Base-by-base conservation (phyloP, 2,113 vertebrate genomes). In the Stomatorhinus ivindoensis region DNA sequence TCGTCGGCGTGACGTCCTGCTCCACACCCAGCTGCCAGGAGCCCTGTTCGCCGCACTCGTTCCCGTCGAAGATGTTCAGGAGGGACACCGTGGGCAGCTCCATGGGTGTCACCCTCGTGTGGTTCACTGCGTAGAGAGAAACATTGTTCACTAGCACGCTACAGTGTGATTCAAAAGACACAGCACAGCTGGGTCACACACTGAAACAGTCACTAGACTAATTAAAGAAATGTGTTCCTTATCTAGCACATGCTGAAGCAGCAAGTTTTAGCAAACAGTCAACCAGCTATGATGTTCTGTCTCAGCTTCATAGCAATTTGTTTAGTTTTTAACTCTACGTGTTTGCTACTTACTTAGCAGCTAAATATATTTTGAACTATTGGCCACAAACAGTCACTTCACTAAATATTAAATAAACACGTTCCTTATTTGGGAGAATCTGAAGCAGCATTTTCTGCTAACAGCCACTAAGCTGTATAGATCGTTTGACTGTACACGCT, bases 81-180 rank as follows among this genome's bases (percentile, higher is more conserved):
- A 97, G 94, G 0, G 96, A 97, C 31, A 96, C 96, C 0, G 97
- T 97, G 91, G 96, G 95, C 15, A 94, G 90, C 1, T 97, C 97
- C 97, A 97, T 96, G 47, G 97, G 96, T 0, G 96, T 97, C 65
- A 97, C 97, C 89, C 96, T 97, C 97, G 97, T 97, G 92, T 97
- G 97, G 86, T 96, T 97, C 58, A 97, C 97, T 97, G 94, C 0
- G 21, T 88, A 89, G 48, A 58, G 8, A 17, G 91, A 92, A 84
- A 80, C 69, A 76, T 1, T 4, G 15, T 19, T 42, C 27, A 73
- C 31, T 44, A 92, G 89, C 87, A 39, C 27, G 46, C 89, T 48
- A 8, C 5, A 85, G 46, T 86, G 1, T 51, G 69, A 21, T 48
- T 42, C 86, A 21, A 46, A n/a, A 88, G 44, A 88, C 58, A 35